Conservation (phyloP, 2,113 vertebrate species). For the Buteo buteo region DNA sequence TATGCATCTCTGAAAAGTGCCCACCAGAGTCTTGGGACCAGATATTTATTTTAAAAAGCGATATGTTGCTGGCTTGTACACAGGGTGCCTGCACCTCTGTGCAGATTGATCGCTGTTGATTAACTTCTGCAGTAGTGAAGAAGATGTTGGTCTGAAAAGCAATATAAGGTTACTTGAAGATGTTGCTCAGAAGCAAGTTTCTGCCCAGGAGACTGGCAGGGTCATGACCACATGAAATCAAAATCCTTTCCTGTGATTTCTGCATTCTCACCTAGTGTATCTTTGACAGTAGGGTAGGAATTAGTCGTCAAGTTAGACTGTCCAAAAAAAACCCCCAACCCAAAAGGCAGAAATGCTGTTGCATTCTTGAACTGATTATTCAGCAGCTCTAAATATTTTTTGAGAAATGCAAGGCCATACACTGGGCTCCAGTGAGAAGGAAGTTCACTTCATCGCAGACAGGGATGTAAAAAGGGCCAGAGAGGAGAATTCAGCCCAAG, state of each 20-base stretch:
- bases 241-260: neutral
- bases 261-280: neutral
- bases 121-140: neutral
- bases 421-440: neutral
- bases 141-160: neutral
- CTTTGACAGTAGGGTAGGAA: neutral
- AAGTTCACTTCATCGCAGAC: neutral
- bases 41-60: neutral
- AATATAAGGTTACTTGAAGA: neutral
- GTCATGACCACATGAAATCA: neutral
- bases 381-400: constrained; percentile 14
- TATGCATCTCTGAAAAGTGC: neutral
- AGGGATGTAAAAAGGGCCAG: neutral
- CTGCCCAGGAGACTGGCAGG: neutral
- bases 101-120: neutral
- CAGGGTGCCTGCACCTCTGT: neutral
- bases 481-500: neutral
- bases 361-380: neutral
- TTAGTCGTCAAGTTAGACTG: neutral
- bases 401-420: neutral
- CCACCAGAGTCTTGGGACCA: neutral
- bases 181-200: neutral
- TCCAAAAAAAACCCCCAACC: neutral
- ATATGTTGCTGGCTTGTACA: neutral
- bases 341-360: neutral